These are phyloP conservation scores for Lethocerus indicus DNA, from an alignment of 1,140 invertebrate species.

Conservation along the genomic window DNA sequence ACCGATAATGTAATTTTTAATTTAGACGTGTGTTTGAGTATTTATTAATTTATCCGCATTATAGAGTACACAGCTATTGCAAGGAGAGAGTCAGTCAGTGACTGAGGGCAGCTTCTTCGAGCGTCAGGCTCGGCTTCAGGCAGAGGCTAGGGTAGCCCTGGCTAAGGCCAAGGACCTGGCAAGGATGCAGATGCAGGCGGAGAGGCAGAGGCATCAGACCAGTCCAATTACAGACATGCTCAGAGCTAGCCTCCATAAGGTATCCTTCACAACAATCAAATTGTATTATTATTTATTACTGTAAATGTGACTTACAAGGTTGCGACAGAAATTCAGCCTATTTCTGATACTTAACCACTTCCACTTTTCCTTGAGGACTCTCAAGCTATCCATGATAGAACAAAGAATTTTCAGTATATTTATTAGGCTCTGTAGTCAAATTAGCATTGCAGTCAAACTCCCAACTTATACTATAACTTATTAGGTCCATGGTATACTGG, in stretches of 20 bases:
- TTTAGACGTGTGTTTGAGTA: too few species aligned
- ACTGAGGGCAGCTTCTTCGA: conserved; percentile 57
- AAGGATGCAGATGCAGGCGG: conserved; percentile 82
- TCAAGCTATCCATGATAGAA: background rate
- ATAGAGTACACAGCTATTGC: too few species aligned
- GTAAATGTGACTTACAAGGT: background rate
- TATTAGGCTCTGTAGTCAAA: too few species aligned
- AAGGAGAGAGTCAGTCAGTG: background rate
- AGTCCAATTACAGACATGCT: conserved; percentile 76
- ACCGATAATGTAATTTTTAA: too few species aligned
- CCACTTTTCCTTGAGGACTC: background rate
- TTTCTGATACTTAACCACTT: background rate
- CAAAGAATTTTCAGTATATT: too few species aligned
- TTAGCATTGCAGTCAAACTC: too few species aligned
- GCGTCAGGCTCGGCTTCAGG: conserved; percentile 66
- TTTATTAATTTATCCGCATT: too few species aligned
- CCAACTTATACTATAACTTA: too few species aligned
- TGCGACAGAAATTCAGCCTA: background rate
- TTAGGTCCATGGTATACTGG: too few species aligned
- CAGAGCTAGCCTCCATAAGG: conserved; percentile 53
- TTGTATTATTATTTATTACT: background rate
- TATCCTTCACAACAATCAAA: conserved; percentile 14
- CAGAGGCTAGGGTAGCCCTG: conserved; percentile 74
- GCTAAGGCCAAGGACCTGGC: conserved; percentile 85
- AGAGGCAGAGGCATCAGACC: conserved; percentile 58